Percentiles rank a stretch among this genome's conserved stretches.
phyloP scores from a whole-genome alignment of 2,797 vertebrate species.

The Helarctos malayanus region DNA sequence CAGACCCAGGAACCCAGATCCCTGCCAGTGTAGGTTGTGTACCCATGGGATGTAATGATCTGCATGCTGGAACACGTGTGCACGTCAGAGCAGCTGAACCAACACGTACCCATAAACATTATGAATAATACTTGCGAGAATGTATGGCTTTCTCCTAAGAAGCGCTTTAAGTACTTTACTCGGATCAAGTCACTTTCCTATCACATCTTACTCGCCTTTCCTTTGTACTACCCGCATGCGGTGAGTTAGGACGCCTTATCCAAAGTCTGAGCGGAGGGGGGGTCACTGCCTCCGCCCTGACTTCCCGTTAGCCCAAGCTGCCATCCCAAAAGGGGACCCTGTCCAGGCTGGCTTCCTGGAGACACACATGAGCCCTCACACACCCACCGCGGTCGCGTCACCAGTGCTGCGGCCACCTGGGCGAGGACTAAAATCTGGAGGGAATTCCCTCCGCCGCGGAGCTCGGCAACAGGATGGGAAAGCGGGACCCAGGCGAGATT shows the following conservation, averaged over 20 bases:
- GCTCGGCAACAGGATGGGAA: neutral
- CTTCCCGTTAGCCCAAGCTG: conserved; percentile 36
- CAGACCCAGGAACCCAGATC: conserved; percentile 39
- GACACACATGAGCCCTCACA: conserved; percentile 66
- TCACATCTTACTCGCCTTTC: neutral
- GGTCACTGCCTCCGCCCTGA: neutral
- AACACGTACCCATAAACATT: conserved; percentile 58
- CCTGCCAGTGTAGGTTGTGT: conserved; percentile 57
- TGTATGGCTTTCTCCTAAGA: conserved; percentile 72
- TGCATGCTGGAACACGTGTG: conserved; percentile 81
- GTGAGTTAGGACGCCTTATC: neutral
- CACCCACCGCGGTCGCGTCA: conserved; percentile 63
- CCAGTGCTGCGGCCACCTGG: conserved; percentile 42
- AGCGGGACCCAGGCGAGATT: neutral
- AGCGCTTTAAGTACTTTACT: neutral
- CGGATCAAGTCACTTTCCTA: conserved; percentile 45
- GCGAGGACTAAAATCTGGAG: conserved; percentile 55
- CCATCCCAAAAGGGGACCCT: neutral
- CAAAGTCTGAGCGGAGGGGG: neutral
- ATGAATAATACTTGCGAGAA: conserved; percentile 82
- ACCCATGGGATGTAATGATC: conserved; percentile 65
- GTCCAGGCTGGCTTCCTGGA: conserved; percentile 10
- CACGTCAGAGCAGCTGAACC: conserved; percentile 67
- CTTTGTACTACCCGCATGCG: neutral
- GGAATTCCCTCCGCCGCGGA: conserved; percentile 53